Percentiles rank a stretch among this genome's conserved stretches.
phyloP scores from a whole-genome alignment of 35 echinoderm and acorn worm species.

The Holothuria glaberrima region DNA sequence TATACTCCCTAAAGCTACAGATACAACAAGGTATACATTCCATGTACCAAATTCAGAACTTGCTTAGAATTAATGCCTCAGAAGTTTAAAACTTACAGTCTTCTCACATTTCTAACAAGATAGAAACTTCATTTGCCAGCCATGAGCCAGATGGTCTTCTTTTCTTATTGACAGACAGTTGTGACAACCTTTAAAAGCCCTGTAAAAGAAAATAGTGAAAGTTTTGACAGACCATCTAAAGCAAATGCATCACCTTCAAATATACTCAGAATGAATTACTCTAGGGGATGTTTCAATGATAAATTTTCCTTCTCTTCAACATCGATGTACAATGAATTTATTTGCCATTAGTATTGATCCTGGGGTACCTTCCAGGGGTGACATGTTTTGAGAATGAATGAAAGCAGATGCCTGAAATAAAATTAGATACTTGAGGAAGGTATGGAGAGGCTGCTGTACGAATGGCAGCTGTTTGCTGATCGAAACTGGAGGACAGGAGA shows the following conservation, averaged over 20 bases:
- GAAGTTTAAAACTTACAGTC: too few species aligned
- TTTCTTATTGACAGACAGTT: too few species aligned
- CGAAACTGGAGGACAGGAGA: constrained; percentile 20
- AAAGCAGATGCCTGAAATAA: too few species aligned
- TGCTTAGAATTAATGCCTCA: too few species aligned
- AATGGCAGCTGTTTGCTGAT: background rate
- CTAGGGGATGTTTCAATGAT: background rate
- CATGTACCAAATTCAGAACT: too few species aligned
- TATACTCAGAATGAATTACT: background rate
- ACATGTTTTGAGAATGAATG: background rate
- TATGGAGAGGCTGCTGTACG: background rate
- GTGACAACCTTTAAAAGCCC: background rate
- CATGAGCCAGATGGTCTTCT: too few species aligned
- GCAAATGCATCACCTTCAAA: background rate
- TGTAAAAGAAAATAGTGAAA: constrained; percentile 9
- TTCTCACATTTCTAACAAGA: too few species aligned
- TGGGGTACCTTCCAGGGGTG: background rate
- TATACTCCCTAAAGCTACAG: too few species aligned
- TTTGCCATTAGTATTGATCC: constrained; percentile 25
- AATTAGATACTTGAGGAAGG: background rate
- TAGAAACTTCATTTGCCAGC: too few species aligned
- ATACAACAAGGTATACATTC: too few species aligned
- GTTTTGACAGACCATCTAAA: constrained; percentile 22
- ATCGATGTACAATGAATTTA: background rate
- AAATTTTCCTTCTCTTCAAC: background rate